These are phyloP conservation scores for Phorcus lineatus DNA, from an alignment of 2,888 invertebrate species.

Conservation along the genomic window DNA sequence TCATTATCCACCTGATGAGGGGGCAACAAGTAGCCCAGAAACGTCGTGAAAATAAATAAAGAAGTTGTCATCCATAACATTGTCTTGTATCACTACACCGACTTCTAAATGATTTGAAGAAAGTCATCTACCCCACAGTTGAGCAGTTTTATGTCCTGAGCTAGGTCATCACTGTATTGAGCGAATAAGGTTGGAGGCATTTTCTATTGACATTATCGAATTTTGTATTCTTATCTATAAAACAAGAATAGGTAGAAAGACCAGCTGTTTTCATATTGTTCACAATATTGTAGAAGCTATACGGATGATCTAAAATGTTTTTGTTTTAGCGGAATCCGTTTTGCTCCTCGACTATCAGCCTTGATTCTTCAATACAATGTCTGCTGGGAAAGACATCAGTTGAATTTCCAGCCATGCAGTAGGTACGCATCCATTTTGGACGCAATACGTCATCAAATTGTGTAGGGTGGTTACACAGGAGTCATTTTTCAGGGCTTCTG, in stretches of 20 bases:
- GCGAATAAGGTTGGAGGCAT: not conserved
- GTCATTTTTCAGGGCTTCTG: conserved; percentile 23
- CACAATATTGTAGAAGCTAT: not conserved
- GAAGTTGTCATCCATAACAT: no score
- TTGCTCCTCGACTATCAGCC: no score
- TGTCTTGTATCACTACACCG: no score
- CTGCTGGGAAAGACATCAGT: conserved; percentile 6
- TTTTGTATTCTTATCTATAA: no score
- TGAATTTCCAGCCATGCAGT: conserved; percentile 4
- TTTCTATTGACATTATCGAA: conserved; percentile 22
- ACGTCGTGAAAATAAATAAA: no score
- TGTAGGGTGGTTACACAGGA: not conserved
- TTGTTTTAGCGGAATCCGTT: no score
- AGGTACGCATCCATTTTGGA: conserved; percentile 12
- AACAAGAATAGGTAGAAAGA: no score
- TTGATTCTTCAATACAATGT: not conserved
- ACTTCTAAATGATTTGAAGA: no score
- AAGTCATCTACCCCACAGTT: not conserved
- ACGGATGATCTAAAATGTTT: not conserved
- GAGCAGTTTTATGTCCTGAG: not conserved
- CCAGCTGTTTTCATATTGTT: no score
- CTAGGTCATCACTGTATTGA: not conserved
- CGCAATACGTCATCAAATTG: not conserved
- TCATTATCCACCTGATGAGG: no score
- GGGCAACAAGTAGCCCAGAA: no score